These are phyloP conservation scores for Limnephilus lunatus DNA, from an alignment of 2,888 invertebrate species.

Conservation along the genomic window DNA sequence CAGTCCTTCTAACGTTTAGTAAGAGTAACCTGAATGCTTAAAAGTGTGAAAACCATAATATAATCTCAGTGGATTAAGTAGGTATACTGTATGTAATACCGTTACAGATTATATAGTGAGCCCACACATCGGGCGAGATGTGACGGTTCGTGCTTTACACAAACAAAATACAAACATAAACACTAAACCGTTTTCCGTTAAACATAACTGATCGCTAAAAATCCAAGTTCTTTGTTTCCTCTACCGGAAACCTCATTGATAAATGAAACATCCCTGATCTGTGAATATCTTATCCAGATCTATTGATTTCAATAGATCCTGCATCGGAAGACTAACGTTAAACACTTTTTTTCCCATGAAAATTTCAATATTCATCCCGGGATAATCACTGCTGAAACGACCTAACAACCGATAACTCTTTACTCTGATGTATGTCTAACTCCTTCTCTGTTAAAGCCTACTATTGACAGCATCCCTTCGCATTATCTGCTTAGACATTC, in stretches of 20 bases:
- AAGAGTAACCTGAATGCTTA: conserved; percentile 57
- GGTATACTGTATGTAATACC: conserved; percentile 10
- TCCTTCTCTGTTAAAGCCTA: background rate
- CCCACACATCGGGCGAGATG: background rate
- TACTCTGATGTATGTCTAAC: conserved; percentile 21
- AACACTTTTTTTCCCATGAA: conserved; percentile 64
- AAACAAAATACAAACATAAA: conserved; percentile 4
- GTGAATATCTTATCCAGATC: conserved; percentile 55
- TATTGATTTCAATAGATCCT: conserved; percentile 56
- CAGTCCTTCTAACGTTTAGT: conserved; percentile 47
- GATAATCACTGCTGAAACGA: conserved; percentile 46
- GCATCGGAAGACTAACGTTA: conserved; percentile 27
- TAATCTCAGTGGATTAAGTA: background rate
- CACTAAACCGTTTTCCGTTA: conserved; percentile 38
- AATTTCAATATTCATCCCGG: conserved; percentile 64
- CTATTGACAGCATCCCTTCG: conserved; percentile 46
- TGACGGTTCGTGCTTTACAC: background rate
- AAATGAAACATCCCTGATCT: conserved; percentile 35
- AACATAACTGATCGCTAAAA: background rate
- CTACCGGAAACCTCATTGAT: conserved; percentile 53
- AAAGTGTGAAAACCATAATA: conserved; percentile 54
- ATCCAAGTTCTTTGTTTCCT: conserved; percentile 15
- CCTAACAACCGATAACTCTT: conserved; percentile 45
- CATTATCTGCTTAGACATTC: conserved; percentile 53
- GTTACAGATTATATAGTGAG: conserved; percentile 11